These are phyloP conservation scores for Aradophagus sp. DNA, from an alignment of 1,140 invertebrate species.

Conservation along the genomic window DNA sequence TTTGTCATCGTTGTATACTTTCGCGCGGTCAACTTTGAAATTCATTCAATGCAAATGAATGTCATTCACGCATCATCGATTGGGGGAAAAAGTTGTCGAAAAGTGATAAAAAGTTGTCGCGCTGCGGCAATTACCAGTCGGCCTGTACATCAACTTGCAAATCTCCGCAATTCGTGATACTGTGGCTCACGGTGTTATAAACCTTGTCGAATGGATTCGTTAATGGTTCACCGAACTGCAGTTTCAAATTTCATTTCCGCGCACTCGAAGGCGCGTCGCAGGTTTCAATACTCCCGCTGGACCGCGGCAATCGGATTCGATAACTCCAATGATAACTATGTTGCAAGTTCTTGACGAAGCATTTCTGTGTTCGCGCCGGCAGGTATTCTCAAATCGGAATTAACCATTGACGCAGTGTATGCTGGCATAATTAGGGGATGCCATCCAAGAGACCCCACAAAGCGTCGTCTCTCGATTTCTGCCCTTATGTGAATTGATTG, in stretches of 20 bases:
- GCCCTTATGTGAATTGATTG: conserved; percentile 31
- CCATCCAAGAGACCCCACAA: conserved; percentile 7
- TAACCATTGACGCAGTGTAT: conserved; percentile 26
- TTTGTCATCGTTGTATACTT: no score
- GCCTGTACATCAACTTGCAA: conserved; percentile 21
- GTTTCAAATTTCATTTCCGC: conserved; percentile 63
- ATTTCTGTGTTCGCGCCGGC: conserved; percentile 27
- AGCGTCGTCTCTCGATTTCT: conserved; percentile 20
- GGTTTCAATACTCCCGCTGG: conserved; percentile 46
- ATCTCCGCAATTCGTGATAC: conserved; percentile 39
- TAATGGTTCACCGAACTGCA: conserved; percentile 55
- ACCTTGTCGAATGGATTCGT: conserved; percentile 56
- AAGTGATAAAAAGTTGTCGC: conserved; percentile 9
- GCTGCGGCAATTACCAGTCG: conserved; percentile 21
- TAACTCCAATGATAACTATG: conserved; percentile 53
- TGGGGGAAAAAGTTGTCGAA: no score
- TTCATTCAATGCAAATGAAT: no score
- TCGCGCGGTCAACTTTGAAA: no score
- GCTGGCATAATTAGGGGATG: conserved; percentile 27
- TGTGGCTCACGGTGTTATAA: conserved; percentile 31
- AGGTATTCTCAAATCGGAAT: conserved; percentile 27
- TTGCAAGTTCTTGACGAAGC: conserved; percentile 35
- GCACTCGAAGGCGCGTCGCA: conserved; percentile 35
- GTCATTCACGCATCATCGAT: no score
- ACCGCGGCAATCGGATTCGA: conserved; percentile 51